Percentiles rank a stretch among this genome's conserved stretches.
Evolutionary conservation across 2,113 vertebrate genomes (phyloP).

Genomic region (Caranx melampygus): DNA sequence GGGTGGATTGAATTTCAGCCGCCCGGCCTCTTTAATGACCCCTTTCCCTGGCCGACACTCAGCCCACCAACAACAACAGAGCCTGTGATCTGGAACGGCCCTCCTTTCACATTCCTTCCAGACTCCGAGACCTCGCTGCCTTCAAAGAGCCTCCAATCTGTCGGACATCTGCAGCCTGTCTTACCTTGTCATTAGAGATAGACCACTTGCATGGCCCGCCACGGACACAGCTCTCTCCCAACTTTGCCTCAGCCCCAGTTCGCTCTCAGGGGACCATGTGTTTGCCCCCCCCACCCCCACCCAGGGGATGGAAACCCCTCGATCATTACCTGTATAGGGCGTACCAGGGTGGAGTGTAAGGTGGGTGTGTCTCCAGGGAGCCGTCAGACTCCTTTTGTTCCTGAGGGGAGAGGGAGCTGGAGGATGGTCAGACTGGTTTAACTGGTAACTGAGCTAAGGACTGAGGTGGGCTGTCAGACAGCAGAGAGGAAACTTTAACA

Average conservation of each 20-base stretch:
- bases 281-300: conserved; percentile 58
- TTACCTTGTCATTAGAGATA: conserved; percentile 82
- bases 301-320: conserved; percentile 41
- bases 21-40: conserved; percentile 77
- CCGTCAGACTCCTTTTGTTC: conserved; percentile 70
- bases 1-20: conserved; percentile 74
- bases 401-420: conserved; percentile 47
- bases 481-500: not conserved
- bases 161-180: conserved; percentile 82
- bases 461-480: not conserved
- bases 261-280: conserved; percentile 65
- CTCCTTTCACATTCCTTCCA: conserved; percentile 65
- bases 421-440: conserved; percentile 59
- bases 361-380: conserved; percentile 59
- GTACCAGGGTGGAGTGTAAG: conserved; percentile 35
- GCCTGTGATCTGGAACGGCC: conserved; percentile 58
- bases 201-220: conserved; percentile 63
- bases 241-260: conserved; percentile 66
- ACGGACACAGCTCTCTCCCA: conserved; percentile 44
- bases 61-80: not conserved
- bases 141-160: conserved; percentile 80
- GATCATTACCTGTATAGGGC: conserved; percentile 59
- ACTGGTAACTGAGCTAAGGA: conserved; percentile 61
- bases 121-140: conserved; percentile 28
- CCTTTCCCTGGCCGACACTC: conserved; percentile 52